Base-by-base conservation (phyloP, 2,888 invertebrate genomes). In the Anaspis maculata region DNA sequence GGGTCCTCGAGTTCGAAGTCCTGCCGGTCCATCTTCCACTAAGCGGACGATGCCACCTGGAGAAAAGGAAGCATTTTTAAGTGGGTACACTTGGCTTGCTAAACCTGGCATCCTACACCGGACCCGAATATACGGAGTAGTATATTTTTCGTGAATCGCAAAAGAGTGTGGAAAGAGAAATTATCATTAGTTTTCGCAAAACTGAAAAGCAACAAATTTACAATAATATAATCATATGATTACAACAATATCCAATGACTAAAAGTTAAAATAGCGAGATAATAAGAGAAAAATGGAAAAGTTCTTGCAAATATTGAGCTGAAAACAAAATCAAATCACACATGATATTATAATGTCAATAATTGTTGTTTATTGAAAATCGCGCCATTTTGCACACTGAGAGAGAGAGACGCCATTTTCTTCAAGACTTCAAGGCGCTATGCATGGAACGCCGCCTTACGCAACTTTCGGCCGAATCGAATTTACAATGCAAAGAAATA, bases 21-120 rank as follows among this genome's bases (percentile, higher is more conserved):
- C 49, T 46, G 39, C 39, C 37, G 32, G 15, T 42, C 43, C 49
- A 50, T 51, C 53, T 48, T 55, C 56, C 53, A 50, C 48, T 45
- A 54, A 58, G 56, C 59, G 59, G 61, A 57, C 59, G 64, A 60
- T 54, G 57, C 54, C 66, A 70, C 69, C 70, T 70, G 69, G 62
- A 68, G 69, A 68, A 69, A 68, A 69, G 68, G 68, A 70, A 69
- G 63, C 65, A 63, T 64, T 62, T 68, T 67, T 69, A 69, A 56
- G 52, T 60, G 53, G 56, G 59, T 58, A 62, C 57, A 62, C 59
- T 61, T 56, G 56, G 55, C 54, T 61, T 59, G 57, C 59, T 59
- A 60, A 62, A 54, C 59, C 57, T 62, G 60, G 59, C 59, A 63
- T 61, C 64, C 64, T 66, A 66, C 58, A 61, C 56, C 56, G 54